A percentile compares a stretch with the other conserved stretches of the same genome.
phyloP scores from a whole-genome alignment of 2,888 invertebrate species.

The Brachyptera risi region DNA sequence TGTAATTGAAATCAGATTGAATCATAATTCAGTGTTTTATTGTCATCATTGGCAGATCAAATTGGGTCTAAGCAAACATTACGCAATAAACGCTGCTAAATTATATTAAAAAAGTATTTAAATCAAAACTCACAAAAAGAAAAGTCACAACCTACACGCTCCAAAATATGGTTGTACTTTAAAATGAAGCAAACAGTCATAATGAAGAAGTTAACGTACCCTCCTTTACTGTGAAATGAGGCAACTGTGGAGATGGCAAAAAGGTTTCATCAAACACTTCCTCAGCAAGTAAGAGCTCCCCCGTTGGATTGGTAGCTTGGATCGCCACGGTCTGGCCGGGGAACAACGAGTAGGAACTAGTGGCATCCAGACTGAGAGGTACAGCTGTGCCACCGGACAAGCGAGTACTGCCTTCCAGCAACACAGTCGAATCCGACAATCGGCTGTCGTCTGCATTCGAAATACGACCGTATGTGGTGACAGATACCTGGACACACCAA shows the following conservation, averaged over 20 bases:
- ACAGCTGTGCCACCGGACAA: constrained; percentile 38
- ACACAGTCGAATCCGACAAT: constrained; percentile 65
- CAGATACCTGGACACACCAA: constrained; percentile 46
- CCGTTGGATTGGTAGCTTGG: constrained; percentile 67
- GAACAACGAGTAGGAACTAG: constrained; percentile 64
- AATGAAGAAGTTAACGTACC: too few relatives aligned
- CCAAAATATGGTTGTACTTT: too few relatives aligned
- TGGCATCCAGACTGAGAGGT: constrained; percentile 49
- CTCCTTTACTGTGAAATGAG: too few relatives aligned
- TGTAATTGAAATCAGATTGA: background rate
- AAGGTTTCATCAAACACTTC: constrained; percentile 59
- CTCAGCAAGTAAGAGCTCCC: constrained; percentile 62
- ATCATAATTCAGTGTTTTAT: background rate
- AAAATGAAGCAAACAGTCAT: too few relatives aligned
- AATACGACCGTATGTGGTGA: constrained; percentile 64
- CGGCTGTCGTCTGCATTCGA: background rate
- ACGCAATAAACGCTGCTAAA: too few relatives aligned
- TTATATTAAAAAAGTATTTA: too few relatives aligned
- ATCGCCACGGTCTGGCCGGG: constrained; percentile 76
- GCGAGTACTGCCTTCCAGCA: constrained; percentile 58
- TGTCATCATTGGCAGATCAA: background rate
- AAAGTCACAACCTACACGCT: too few relatives aligned
- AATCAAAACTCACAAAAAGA: too few relatives aligned
- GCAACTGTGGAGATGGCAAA: constrained; percentile 44
- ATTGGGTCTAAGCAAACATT: too few relatives aligned